Base-by-base conservation (phyloP, 2,888 invertebrate species). In the Sminthurinus aureus region DNA sequence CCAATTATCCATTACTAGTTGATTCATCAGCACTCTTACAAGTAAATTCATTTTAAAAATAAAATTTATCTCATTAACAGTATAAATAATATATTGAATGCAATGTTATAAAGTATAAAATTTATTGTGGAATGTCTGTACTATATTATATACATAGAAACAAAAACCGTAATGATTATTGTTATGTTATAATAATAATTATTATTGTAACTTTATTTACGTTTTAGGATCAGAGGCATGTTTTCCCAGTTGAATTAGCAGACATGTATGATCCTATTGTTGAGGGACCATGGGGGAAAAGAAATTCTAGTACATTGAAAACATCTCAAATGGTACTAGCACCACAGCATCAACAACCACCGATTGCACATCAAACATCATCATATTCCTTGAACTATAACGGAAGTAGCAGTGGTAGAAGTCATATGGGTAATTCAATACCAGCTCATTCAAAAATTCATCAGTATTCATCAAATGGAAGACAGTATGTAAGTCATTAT, bases 1-100 rank as follows among this genome's bases (percentile, higher is more conserved):
- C 94, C 94, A 93, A 94, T 85, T 92, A 95, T 88, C 95, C 95
- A 79, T 92, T 95, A 79, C 93, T 96, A 86, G 94, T 96, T 15
- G 95, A 95, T 89, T 94, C 94, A 76, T 93, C 94, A 69, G 93
- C 94, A 76, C 93, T 95, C 86, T 91, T 95, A 87, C 94, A 94
- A 91, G 93, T 93, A 89, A 84, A 86, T 20, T 11, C 24, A 67
- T 74, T 69, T 13, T 50, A n/a, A n/a, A n/a, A n/a, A n/a, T n/a
- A n/a, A n/a, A n/a, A n/a, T n/a, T n/a, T n/a, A n/a, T n/a, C n/a
- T n/a, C n/a, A n/a, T n/a, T n/a, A n/a, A n/a, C n/a, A n/a, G n/a
- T n/a, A n/a, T n/a, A n/a, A n/a, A n/a, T n/a, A n/a, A n/a, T n/a
- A n/a, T n/a, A n/a, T n/a, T n/a, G n/a, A n/a, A n/a, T n/a, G n/a